Evolutionary conservation across 1,140 invertebrate genomes (phyloP).

Genomic region (Brachionus asplanchnoidis): DNA sequence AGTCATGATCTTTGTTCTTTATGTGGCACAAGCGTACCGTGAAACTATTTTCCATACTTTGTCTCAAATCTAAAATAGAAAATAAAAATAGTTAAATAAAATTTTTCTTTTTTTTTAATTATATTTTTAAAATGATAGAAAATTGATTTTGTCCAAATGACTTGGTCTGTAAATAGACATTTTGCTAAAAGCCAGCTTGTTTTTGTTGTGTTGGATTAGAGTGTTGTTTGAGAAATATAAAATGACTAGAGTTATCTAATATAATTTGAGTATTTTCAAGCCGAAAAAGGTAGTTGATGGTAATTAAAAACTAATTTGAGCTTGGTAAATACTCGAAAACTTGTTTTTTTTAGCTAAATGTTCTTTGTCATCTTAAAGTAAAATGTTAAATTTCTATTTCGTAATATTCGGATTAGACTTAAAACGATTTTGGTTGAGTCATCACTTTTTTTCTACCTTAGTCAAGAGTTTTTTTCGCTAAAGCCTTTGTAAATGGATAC

Average conservation of each 20-base stretch:
- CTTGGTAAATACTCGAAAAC: background rate
- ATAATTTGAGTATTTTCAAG: background rate
- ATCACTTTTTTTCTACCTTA: background rate
- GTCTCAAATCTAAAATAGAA: background rate
- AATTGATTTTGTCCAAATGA: background rate
- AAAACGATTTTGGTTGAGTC: background rate
- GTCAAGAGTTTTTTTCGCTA: background rate
- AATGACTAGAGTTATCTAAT: constrained; percentile 34
- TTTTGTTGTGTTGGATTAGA: background rate
- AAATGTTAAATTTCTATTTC: background rate
- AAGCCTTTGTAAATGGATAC: background rate
- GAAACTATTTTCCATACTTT: background rate
- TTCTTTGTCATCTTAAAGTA: background rate
- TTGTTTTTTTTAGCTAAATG: background rate
- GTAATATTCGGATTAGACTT: background rate
- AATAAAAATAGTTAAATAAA: background rate
- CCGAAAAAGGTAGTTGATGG: background rate
- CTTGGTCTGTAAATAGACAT: background rate
- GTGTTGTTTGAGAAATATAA: constrained; percentile 1
- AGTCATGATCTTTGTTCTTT: constrained; percentile 62
- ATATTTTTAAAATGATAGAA: background rate
- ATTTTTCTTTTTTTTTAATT: background rate
- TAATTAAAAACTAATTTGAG: constrained; percentile 33
- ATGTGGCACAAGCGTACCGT: constrained; percentile 17
- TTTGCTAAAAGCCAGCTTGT: background rate